phyloP scores from a whole-genome alignment of 2,797 vertebrate genomes.

The Phalanger gymnotis region DNA sequence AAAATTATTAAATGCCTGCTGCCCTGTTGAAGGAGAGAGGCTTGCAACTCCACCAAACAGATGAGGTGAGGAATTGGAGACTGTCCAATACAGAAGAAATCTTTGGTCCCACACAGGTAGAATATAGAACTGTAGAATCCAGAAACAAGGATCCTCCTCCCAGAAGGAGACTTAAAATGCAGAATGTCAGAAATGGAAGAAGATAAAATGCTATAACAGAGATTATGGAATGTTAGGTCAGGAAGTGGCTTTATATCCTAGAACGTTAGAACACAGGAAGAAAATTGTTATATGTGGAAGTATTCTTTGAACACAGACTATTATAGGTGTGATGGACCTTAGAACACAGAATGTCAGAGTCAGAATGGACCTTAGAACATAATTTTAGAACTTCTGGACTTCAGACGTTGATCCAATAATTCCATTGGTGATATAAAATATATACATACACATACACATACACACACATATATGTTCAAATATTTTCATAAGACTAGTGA shows the following conservation, averaged over 20 bases:
- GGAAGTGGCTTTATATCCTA: neutral
- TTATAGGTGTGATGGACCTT: neutral
- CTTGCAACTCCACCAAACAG: neutral
- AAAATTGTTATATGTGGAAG: neutral
- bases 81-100: neutral
- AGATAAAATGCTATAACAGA: neutral
- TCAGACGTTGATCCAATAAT: neutral
- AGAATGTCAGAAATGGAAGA: neutral
- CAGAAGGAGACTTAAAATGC: neutral
- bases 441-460: no score
- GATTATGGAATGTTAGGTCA: neutral
- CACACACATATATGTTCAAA: neutral
- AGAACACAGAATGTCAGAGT: neutral
- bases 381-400: neutral
- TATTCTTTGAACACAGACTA: neutral
- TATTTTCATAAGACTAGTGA: neutral
- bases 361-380: neutral
- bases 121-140: neutral
- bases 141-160: neutral
- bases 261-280: neutral
- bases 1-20: neutral
- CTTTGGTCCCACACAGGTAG: neutral
- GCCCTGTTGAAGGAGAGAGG: neutral
- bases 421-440: neutral
- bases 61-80: neutral